Percentiles rank a stretch among this genome's conserved stretches.
Evolutionary conservation across 2,888 invertebrate genomes (phyloP).

Genomic region (Papilio protenor): DNA sequence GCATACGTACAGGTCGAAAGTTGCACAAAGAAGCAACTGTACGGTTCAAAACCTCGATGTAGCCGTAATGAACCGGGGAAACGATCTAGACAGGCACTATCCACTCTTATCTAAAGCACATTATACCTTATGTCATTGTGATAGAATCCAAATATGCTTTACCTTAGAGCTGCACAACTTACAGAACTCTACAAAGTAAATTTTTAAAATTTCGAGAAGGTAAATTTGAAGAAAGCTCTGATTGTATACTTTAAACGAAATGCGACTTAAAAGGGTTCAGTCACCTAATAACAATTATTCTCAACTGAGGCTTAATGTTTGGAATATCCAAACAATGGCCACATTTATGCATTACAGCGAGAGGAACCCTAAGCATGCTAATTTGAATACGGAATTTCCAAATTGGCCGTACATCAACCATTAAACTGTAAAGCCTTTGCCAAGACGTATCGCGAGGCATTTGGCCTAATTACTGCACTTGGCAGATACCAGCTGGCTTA

Average conservation of each 20-base stretch:
- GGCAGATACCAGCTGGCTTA: constrained; percentile 16
- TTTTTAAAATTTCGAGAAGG: not conserved
- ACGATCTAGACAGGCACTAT: constrained; percentile 25
- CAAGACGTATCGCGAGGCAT: constrained; percentile 14
- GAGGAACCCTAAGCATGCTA: constrained; percentile 6
- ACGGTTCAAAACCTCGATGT: constrained; percentile 34
- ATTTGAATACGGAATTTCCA: constrained; percentile 32
- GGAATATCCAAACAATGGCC: not conserved
- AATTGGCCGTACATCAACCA: constrained; percentile 20
- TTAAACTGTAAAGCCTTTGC: constrained; percentile 24
- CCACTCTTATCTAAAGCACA: constrained; percentile 8
- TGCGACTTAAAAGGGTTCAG: not conserved
- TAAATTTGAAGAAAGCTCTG: not conserved
- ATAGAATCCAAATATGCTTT: not conserved
- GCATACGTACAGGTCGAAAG: constrained; percentile 30
- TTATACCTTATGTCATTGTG: constrained; percentile 1
- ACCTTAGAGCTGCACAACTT: not conserved
- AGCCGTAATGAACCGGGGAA: constrained; percentile 37
- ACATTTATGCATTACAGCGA: constrained; percentile 5
- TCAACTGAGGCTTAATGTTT: not conserved
- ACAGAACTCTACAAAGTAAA: not conserved
- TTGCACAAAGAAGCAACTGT: constrained; percentile 35
- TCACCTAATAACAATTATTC: constrained; percentile 2
- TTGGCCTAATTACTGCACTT: constrained; percentile 23
- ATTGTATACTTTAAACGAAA: not conserved